Percentiles rank a stretch among this genome's conserved stretches.
Evolutionary conservation across 2,888 invertebrate genomes (phyloP).

Genomic region (Phengaris alcon): DNA sequence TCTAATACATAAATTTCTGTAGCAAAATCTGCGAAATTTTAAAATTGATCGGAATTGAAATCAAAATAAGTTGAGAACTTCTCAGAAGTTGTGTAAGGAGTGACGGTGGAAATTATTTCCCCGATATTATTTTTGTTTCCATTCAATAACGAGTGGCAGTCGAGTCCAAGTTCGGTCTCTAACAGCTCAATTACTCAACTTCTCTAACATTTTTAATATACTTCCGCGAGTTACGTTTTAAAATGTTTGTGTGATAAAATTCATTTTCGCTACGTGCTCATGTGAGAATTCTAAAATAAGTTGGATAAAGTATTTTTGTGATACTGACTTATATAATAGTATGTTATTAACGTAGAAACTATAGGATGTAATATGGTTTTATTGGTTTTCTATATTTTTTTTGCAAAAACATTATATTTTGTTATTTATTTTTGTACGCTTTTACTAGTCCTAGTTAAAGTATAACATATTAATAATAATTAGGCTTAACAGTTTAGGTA

Average conservation of each 20-base stretch:
- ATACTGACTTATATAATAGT: neutral
- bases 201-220: conserved; percentile 24
- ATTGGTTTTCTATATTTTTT: too few species aligned
- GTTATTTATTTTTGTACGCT: too few species aligned
- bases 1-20: neutral
- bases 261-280: neutral
- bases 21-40: neutral
- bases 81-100: neutral
- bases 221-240: conserved; percentile 10
- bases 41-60: neutral
- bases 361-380: neutral
- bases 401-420: too few species aligned
- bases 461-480: too few species aligned
- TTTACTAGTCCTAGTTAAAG: too few species aligned
- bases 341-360: neutral
- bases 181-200: conserved; percentile 22
- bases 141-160: conserved; percentile 23
- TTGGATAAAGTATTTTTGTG: neutral
- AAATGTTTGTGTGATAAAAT: conserved; percentile 6
- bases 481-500: too few species aligned
- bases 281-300: neutral
- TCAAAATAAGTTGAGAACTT: conserved; percentile 2
- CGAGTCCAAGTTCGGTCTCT: conserved; percentile 1
- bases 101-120: conserved; percentile 7
- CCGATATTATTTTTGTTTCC: conserved; percentile 24